phyloP scores from a whole-genome alignment of 2,797 vertebrate genomes.

The Sphenopsis melanotis region DNA sequence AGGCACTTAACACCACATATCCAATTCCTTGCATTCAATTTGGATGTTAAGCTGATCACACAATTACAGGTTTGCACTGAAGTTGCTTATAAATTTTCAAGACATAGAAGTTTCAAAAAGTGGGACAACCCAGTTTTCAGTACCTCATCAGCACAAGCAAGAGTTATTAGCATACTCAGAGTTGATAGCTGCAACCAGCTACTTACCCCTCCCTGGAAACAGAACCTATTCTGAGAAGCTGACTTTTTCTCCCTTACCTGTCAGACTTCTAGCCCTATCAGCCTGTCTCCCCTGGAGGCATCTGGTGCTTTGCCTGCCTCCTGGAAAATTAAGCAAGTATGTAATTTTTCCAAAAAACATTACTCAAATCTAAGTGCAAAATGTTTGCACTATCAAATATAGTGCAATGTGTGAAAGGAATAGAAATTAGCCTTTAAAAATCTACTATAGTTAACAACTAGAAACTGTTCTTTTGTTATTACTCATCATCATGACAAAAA shows the following conservation, averaged over 20 bases:
- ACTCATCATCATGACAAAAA: background rate
- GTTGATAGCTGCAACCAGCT: background rate
- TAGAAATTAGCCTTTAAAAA: background rate
- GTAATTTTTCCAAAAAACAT: background rate
- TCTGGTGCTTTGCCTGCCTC: background rate
- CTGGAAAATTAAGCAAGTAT: background rate
- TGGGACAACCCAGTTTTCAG: background rate
- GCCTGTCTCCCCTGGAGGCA: background rate
- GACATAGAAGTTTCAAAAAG: background rate
- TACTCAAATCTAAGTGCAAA: background rate
- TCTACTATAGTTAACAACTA: background rate
- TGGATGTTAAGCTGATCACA: background rate
- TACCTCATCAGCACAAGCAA: background rate
- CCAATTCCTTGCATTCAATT: background rate
- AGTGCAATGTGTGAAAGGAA: background rate
- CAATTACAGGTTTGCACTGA: rapidly evolving
- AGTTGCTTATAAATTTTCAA: background rate
- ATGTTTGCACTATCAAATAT: background rate
- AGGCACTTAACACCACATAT: background rate
- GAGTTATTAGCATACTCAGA: background rate
- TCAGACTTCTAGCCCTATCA: background rate
- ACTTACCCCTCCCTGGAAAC: background rate
- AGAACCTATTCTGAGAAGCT: background rate
- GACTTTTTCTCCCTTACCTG: rapidly evolving
- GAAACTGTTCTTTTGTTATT: background rate